Conservation (phyloP, 2,888 invertebrate species). For the Cinara cedri region DNA sequence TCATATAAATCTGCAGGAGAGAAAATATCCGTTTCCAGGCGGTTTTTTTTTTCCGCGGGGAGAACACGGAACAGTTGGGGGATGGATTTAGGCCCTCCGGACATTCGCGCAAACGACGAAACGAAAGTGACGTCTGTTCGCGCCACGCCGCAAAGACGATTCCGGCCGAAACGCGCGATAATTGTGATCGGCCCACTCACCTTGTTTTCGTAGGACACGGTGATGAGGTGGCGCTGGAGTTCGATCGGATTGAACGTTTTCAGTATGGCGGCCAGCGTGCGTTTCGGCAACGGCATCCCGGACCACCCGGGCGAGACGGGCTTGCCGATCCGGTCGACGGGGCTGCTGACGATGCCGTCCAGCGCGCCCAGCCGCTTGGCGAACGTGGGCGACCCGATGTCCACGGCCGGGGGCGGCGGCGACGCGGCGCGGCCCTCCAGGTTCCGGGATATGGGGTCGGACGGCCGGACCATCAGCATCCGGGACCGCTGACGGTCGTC, state of each 20-base stretch:
- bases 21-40: no score
- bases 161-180: no score
- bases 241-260: slow-evolving; percentile 81
- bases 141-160: no score
- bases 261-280: slow-evolving; percentile 82
- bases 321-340: background rate
- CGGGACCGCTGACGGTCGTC: slow-evolving; percentile 40
- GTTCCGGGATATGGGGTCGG: slow-evolving; percentile 58
- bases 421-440: slow-evolving; percentile 49
- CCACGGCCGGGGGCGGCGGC: slow-evolving; percentile 67
- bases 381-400: slow-evolving; percentile 69
- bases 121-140: no score
- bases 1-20: no score
- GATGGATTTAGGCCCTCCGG: no score
- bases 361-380: slow-evolving; percentile 67
- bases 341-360: slow-evolving; percentile 55
- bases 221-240: slow-evolving; percentile 82
- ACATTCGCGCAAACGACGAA: no score
- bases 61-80: no score
- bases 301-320: slow-evolving; percentile 1
- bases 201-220: slow-evolving; percentile 77
- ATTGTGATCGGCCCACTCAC: slow-evolving; percentile 67
- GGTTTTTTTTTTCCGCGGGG: no score
- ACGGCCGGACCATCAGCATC: slow-evolving; percentile 54
- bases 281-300: slow-evolving; percentile 72